Percentiles rank a stretch among this genome's conserved stretches.
These are phyloP conservation scores for Calameuta filiformis DNA, from an alignment of 2,888 invertebrate genomes.

Conservation along the genomic window DNA sequence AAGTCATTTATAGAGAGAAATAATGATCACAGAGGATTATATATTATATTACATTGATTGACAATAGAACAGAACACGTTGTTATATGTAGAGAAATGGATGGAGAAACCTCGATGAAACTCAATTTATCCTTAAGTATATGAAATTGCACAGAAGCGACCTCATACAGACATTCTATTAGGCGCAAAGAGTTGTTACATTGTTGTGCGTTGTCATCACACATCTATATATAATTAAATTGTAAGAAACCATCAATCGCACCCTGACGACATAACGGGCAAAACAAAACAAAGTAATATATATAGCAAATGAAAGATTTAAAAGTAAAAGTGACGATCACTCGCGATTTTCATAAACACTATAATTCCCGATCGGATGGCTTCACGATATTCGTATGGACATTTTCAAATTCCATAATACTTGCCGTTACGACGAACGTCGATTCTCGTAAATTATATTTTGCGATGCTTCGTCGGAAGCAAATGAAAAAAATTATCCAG, in stretches of 20 bases:
- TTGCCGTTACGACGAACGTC: not conserved
- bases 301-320: not conserved
- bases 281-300: not conserved
- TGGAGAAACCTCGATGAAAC: slow-evolving; percentile 16
- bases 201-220: slow-evolving; percentile 31
- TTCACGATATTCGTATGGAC: not conserved
- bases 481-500: not conserved
- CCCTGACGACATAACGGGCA: not conserved
- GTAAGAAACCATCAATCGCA: not conserved
- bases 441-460: not conserved
- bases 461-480: not conserved
- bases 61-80: slow-evolving; percentile 49
- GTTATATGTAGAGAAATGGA: slow-evolving; percentile 24
- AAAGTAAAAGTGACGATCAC: not conserved
- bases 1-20: slow-evolving; percentile 9
- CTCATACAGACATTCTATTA: slow-evolving; percentile 28
- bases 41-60: slow-evolving; percentile 50
- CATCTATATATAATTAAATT: slow-evolving; percentile 22
- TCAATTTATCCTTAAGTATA: slow-evolving; percentile 22
- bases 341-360: not conserved
- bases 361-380: not conserved
- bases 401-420: not conserved
- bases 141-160: slow-evolving; percentile 27
- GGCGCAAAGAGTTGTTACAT: slow-evolving; percentile 26
- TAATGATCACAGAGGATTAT: slow-evolving; percentile 25